These are phyloP conservation scores for Ectemnius continuus DNA, from an alignment of 2,888 invertebrate genomes.

Conservation along the genomic window DNA sequence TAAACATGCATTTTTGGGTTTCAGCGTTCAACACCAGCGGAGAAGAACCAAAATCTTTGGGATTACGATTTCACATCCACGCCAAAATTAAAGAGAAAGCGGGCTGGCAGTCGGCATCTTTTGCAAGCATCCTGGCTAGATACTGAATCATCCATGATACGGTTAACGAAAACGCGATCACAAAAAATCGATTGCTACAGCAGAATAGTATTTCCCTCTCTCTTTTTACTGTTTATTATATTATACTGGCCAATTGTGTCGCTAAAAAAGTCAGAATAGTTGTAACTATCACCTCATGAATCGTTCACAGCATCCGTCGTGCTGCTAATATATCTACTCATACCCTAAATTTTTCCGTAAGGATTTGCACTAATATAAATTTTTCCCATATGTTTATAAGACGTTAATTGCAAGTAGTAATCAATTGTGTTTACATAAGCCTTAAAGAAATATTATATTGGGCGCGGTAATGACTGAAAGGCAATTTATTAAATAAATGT, in stretches of 20 bases:
- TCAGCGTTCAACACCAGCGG: slow-evolving; percentile 83
- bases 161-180: slow-evolving; percentile 84
- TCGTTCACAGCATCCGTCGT: neutral
- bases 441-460: no score
- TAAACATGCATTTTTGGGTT: slow-evolving; percentile 36
- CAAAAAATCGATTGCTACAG: slow-evolving; percentile 88
- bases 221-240: slow-evolving; percentile 88
- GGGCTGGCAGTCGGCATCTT: slow-evolving; percentile 68
- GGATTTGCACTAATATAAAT: no score
- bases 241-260: slow-evolving; percentile 90
- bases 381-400: no score
- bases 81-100: slow-evolving; percentile 63
- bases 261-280: slow-evolving; percentile 80
- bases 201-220: slow-evolving; percentile 86
- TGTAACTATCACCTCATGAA: neutral
- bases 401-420: no score
- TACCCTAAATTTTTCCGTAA: no score
- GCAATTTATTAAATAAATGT: no score
- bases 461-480: no score
- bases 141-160: slow-evolving; percentile 63
- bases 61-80: slow-evolving; percentile 65
- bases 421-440: no score
- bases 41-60: slow-evolving; percentile 82
- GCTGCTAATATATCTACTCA: no score
- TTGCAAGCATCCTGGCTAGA: slow-evolving; percentile 76